Evolutionary conservation across 2,113 vertebrate genomes (phyloP).

Genomic region (Pygathrix nemaeus): DNA sequence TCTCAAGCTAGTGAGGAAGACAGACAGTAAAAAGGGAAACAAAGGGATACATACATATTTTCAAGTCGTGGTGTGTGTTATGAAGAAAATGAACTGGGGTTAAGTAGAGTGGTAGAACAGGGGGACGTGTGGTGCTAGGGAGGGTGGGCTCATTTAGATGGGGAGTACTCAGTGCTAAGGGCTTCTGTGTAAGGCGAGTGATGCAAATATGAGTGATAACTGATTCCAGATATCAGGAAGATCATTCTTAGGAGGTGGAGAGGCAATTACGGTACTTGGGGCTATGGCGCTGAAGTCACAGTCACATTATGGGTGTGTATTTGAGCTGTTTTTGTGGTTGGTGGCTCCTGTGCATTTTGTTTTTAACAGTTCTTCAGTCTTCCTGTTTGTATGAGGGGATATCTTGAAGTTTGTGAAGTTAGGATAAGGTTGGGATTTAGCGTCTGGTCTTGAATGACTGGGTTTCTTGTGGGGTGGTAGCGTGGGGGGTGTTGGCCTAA

Average conservation of each 20-base stretch:
- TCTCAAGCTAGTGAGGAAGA: neutral
- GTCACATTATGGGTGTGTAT: accelerated
- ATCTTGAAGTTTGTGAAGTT: neutral
- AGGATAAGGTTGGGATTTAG: neutral
- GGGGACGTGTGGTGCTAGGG: too few species aligned
- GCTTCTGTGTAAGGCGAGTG: neutral
- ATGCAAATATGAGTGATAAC: neutral
- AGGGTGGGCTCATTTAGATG: neutral
- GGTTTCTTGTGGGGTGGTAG: neutral
- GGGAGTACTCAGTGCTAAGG: neutral
- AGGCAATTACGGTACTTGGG: neutral
- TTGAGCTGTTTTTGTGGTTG: neutral
- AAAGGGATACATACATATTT: neutral
- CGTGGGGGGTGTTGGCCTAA: neutral
- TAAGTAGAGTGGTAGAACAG: neutral
- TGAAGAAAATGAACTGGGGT: neutral
- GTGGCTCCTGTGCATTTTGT: neutral
- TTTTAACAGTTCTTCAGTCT: neutral
- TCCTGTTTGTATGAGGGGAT: neutral
- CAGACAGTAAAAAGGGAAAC: neutral
- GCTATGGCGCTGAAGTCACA: neutral
- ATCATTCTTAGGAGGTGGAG: neutral
- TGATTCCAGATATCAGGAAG: neutral
- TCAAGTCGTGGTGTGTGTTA: neutral
- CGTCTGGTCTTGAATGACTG: neutral